A percentile compares a stretch with the other conserved stretches of the same genome.
phyloP scores from a whole-genome alignment of 1,140 invertebrate species.

The Neoseiulus cucumeris region DNA sequence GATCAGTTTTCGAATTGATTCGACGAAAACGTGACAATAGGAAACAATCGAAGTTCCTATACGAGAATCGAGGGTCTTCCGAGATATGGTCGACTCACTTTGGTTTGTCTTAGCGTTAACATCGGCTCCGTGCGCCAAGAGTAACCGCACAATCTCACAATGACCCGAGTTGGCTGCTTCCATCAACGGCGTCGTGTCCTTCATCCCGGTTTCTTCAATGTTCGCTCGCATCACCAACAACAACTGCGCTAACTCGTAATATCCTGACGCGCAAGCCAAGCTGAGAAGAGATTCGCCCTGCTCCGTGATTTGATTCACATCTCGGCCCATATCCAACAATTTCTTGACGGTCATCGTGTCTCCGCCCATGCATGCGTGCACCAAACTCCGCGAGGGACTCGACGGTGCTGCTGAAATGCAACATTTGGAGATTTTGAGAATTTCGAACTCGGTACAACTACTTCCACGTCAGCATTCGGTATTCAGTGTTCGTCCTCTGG shows the following conservation, averaged over 20 bases:
- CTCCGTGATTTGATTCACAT: conserved; percentile 74
- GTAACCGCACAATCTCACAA: conserved; percentile 73
- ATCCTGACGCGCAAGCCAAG: conserved; percentile 74
- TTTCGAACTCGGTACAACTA: too few relatives aligned
- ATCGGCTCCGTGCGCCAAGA: conserved; percentile 77
- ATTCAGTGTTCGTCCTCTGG: background rate
- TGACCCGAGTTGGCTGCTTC: conserved; percentile 85
- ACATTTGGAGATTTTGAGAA: background rate
- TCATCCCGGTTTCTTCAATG: conserved; percentile 82
- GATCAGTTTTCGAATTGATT: conserved; percentile 15
- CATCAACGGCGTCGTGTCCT: conserved; percentile 92
- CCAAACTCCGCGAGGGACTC: conserved; percentile 36
- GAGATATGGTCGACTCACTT: too few relatives aligned
- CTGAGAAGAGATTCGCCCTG: conserved; percentile 78
- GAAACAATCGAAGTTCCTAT: conserved; percentile 18
- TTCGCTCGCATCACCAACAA: conserved; percentile 88
- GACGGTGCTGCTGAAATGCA: background rate
- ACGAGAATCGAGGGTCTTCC: too few relatives aligned
- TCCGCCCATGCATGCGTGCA: conserved; percentile 74
- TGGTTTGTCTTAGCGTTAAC: conserved; percentile 88
- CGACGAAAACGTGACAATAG: conserved; percentile 15
- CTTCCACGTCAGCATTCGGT: too few relatives aligned
- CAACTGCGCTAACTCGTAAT: conserved; percentile 82
- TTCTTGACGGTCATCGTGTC: conserved; percentile 61
- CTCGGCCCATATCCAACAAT: conserved; percentile 68